Percentiles rank a stretch among this genome's conserved stretches.
phyloP scores from a whole-genome alignment of 2,888 invertebrate genomes.

The Acanthosepion pharaonis region DNA sequence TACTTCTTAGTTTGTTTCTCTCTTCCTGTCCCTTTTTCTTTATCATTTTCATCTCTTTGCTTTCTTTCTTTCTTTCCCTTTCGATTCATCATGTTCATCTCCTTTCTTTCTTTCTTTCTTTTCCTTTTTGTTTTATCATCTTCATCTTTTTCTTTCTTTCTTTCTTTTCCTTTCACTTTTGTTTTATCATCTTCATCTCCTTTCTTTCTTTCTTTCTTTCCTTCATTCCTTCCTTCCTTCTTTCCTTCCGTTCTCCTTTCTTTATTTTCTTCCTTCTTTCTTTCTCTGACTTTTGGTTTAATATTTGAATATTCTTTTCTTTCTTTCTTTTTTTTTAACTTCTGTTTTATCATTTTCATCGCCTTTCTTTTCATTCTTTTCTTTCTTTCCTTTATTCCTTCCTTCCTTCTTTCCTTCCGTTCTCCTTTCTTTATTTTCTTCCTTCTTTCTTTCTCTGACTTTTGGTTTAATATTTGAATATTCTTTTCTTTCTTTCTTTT shows the following conservation, averaged over 20 bases:
- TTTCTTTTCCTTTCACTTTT: background rate
- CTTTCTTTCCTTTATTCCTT: too few relatives aligned
- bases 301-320: too few relatives aligned
- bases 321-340: too few relatives aligned
- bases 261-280: background rate
- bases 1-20: background rate
- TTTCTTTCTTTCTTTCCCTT: background rate
- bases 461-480: too few relatives aligned
- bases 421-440: too few relatives aligned
- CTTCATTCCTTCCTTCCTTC: background rate
- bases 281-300: background rate
- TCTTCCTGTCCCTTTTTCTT: too few relatives aligned
- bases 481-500: too few relatives aligned
- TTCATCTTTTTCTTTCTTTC: background rate
- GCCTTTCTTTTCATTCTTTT: too few relatives aligned
- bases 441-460: too few relatives aligned
- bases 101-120: background rate
- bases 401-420: too few relatives aligned
- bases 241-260: background rate
- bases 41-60: background rate
- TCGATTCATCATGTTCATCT: too few relatives aligned
- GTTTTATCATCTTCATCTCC: accelerated
- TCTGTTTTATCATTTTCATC: too few relatives aligned
- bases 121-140: background rate
- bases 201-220: background rate